Evolutionary conservation across 1,140 invertebrate species (phyloP).

Genomic region (Procambarus clarkii): DNA sequence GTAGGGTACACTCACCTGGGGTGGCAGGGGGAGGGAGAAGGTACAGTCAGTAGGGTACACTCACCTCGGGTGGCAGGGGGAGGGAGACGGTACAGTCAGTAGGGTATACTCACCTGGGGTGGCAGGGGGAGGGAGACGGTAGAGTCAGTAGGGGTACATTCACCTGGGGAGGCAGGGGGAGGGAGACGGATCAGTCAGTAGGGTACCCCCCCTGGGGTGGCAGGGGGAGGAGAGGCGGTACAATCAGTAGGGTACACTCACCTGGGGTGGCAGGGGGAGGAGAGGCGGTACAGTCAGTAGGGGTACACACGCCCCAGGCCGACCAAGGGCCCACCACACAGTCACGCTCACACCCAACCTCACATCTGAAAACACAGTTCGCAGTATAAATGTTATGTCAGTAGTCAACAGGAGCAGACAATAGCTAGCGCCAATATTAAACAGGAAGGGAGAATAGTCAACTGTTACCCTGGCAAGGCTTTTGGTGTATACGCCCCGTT

Average conservation of each 20-base stretch:
- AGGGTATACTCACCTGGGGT: background rate
- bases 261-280: conserved; percentile 21
- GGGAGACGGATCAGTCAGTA: too few species aligned
- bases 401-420: background rate
- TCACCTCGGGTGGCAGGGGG: conserved; percentile 22
- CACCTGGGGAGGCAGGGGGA: background rate
- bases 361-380: conserved; percentile 22
- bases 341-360: conserved; percentile 47
- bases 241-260: background rate
- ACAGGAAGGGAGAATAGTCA: too few species aligned
- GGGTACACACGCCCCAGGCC: conserved; percentile 47
- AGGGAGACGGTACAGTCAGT: background rate
- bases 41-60: too few species aligned
- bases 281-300: conserved; percentile 41
- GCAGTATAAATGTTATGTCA: background rate
- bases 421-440: too few species aligned
- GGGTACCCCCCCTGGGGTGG: background rate
- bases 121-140: background rate
- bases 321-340: conserved; percentile 50
- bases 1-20: too few species aligned
- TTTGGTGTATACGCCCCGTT: too few species aligned
- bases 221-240: background rate
- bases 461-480: too few species aligned
- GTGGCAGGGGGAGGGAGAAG: too few species aligned
- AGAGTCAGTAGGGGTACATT: background rate